Evolutionary conservation across 2,113 vertebrate genomes (phyloP).

Genomic region (Bos indicus): DNA sequence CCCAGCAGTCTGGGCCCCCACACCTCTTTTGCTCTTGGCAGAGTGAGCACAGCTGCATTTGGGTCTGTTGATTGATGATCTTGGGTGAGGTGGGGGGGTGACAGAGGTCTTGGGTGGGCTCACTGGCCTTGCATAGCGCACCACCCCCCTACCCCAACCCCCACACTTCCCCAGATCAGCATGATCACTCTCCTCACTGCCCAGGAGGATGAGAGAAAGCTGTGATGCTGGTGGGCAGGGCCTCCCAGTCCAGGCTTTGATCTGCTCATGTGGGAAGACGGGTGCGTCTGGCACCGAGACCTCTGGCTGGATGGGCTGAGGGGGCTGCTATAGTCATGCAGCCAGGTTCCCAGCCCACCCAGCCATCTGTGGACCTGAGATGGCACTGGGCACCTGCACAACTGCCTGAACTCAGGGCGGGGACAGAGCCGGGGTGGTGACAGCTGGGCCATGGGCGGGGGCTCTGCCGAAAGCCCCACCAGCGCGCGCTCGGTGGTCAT

Average conservation of each 20-base stretch:
- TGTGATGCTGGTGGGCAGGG: not conserved
- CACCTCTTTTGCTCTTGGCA: not conserved
- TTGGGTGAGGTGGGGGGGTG: not conserved
- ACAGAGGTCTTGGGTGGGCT: not conserved
- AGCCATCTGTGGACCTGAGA: not conserved
- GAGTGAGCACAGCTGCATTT: not conserved
- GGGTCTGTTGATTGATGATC: not conserved
- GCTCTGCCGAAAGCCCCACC: not conserved
- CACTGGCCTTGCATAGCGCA: not conserved
- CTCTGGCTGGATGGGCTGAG: constrained; percentile 26
- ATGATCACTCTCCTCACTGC: not conserved
- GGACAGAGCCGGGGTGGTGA: no score
- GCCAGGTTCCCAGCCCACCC: not conserved
- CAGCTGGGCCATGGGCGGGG: not conserved
- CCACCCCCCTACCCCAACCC: no score
- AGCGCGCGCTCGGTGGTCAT: not conserved
- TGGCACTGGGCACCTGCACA: not conserved
- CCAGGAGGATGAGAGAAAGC: not conserved
- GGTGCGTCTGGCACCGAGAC: not conserved
- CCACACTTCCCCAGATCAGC: not conserved
- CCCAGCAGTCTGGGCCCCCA: not conserved
- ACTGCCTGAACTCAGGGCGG: not conserved
- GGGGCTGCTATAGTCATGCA: not conserved
- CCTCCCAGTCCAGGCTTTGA: not conserved
- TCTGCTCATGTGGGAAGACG: not conserved